Base-by-base conservation (phyloP, 1,140 invertebrate species). In the Rhopalosiphum padi region DNA sequence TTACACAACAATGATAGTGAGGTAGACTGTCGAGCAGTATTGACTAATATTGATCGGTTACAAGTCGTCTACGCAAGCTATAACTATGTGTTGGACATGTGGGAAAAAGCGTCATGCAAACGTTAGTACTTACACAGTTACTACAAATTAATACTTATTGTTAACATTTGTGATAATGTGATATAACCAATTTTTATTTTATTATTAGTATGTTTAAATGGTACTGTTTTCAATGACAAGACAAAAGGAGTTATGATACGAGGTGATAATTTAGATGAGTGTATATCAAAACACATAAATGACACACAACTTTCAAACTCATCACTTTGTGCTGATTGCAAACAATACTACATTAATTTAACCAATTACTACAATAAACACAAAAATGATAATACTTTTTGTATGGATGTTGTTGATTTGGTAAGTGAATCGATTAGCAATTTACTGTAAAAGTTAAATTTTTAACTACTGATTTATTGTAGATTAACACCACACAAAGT, bases 391-490 rank as follows among this genome's bases (percentile, higher is more conserved):
- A 82, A 92, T 8, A 93, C 53, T 82, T 94, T 94, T 94, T 94
- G 94, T 87, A 94, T 94, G 94, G 94, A 94, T 48, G 93, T 94
- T 23, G 93, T 94, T 30, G 94, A 94, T 90, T 85, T 94, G 89
- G 94, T 94, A 46, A 93, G 94, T 30, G 21, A 46, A 55, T 53
- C 0, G 6, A 9, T 55, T 53, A 18, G 8, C 21, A 9, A 30
- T 68, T 43, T 25, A n/a, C n/a, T 68, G 68, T 18, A 1, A 55
- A 90, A 30, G 41, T 90, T 18, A 30, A 2, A n/a, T 90, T 60
- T 43, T 41, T 43, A n/a, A 68, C 30, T 21, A 90, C 21, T 91
- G 37, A 18, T n/a, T 53, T 83, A 55, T 53, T 53, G 30, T 55
- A 93, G 91, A 60, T 93, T n/a, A 85, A 86, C 22, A 85, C 30